These are phyloP conservation scores for Cryptoprocta ferox DNA, from an alignment of 2,797 vertebrate species.

Conservation along the genomic window DNA sequence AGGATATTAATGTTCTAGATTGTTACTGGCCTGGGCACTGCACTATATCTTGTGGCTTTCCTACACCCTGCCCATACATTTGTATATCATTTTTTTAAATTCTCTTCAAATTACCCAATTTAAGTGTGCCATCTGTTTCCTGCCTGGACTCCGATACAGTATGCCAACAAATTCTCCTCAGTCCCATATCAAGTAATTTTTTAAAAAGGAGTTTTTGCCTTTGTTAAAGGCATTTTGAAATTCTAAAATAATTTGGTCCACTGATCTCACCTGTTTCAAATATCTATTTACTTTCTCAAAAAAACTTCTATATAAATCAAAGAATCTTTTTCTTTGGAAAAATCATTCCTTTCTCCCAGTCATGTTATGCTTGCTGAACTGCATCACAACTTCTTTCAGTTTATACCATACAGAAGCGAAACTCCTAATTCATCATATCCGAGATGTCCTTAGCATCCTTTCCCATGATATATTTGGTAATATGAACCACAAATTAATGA, in stretches of 20 bases:
- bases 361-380: not conserved
- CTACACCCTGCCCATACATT: not conserved
- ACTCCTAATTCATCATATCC: not conserved
- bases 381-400: not conserved
- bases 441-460: not conserved
- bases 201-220: not conserved
- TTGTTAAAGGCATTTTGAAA: constrained; percentile 34
- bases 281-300: constrained; percentile 40
- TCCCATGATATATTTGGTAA: not conserved
- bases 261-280: not conserved
- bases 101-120: not conserved
- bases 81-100: not conserved
- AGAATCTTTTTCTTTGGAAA: not conserved
- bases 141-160: not conserved
- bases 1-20: not conserved
- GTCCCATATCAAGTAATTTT: not conserved
- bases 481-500: not conserved
- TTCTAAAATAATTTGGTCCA: constrained; percentile 25
- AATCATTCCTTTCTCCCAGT: not conserved
- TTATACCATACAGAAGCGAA: not conserved
- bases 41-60: not conserved
- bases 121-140: not conserved
- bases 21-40: not conserved
- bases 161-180: not conserved
- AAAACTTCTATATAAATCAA: not conserved